Percentiles rank a stretch among this genome's conserved stretches.
Evolutionary conservation across 2,113 vertebrate genomes (phyloP).

Genomic region (Oncorhynchus kisutch): DNA sequence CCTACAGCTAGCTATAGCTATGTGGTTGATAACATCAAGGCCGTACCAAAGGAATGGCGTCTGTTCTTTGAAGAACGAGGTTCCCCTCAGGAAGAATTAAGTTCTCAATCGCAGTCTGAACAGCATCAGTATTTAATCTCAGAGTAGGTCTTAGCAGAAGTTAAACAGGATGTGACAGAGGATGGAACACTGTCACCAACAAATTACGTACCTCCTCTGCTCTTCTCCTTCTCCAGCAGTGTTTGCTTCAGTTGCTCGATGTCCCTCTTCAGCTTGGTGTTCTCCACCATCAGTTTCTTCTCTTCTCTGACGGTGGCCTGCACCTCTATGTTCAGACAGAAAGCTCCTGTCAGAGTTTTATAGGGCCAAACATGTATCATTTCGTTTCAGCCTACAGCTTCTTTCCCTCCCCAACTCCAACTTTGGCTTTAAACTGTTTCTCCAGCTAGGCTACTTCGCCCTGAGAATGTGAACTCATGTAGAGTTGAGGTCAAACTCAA

Average conservation of each 20-base stretch:
- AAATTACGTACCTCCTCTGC: conserved; percentile 83
- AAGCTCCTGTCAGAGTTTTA: no score
- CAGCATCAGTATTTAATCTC: conserved; percentile 13
- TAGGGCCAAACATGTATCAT: no score
- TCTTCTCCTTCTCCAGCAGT: conserved; percentile 88
- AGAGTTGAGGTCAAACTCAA: no score
- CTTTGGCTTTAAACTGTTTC: no score
- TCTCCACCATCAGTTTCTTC: conserved; percentile 95
- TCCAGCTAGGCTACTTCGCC: no score
- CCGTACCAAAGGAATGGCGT: conserved; percentile 34
- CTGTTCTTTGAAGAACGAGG: neutral
- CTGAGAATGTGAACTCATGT: neutral
- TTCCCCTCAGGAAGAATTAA: no score
- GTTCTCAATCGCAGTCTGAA: no score
- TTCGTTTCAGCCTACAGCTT: no score
- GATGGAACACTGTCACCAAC: neutral
- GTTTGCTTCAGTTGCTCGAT: conserved; percentile 89
- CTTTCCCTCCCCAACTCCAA: no score
- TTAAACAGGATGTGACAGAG: neutral
- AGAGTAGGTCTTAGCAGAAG: neutral
- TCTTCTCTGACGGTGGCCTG: conserved; percentile 91
- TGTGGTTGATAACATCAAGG: conserved; percentile 41
- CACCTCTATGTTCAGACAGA: conserved; percentile 70
- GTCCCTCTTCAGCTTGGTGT: conserved; percentile 92
- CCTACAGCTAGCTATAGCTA: conserved; percentile 17